Conservation (phyloP, 2,113 vertebrate genomes). For the Asarcornis scutulata region DNA sequence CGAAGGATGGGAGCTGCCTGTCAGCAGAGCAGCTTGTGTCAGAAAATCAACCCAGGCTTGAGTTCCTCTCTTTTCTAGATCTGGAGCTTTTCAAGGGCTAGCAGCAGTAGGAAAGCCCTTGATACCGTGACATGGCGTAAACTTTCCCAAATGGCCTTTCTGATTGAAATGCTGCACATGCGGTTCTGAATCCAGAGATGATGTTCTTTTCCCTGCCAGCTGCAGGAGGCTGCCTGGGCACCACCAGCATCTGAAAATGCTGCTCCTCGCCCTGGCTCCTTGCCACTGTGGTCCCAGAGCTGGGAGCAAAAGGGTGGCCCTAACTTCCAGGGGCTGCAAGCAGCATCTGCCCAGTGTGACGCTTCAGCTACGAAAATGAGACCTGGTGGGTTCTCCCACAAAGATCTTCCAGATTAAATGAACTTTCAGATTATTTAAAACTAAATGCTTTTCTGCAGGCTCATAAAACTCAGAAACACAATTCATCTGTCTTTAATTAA, state of each 20-base stretch:
- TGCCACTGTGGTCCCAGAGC: background rate
- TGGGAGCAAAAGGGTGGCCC: background rate
- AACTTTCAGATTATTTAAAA: background rate
- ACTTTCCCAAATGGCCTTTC: background rate
- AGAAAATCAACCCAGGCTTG: background rate
- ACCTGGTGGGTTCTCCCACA: background rate
- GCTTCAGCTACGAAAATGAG: background rate
- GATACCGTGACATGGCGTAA: rapidly evolving
- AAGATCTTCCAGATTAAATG: background rate
- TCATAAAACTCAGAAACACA: background rate
- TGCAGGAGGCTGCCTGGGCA: background rate
- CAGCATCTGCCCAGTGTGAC: rapidly evolving
- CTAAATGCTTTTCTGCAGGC: background rate
- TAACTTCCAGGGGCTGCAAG: background rate
- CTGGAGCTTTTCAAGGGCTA: background rate
- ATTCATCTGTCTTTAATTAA: background rate
- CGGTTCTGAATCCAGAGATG: background rate
- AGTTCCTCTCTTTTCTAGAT: background rate
- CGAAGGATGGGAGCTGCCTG: background rate
- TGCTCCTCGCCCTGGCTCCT: background rate
- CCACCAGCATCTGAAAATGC: background rate
- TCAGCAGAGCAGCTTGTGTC: background rate
- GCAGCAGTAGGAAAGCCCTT: background rate
- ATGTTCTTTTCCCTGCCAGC: background rate
- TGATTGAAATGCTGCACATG: rapidly evolving